These are phyloP conservation scores for Acleris holmiana DNA, from an alignment of 2,888 invertebrate species.

Conservation along the genomic window DNA sequence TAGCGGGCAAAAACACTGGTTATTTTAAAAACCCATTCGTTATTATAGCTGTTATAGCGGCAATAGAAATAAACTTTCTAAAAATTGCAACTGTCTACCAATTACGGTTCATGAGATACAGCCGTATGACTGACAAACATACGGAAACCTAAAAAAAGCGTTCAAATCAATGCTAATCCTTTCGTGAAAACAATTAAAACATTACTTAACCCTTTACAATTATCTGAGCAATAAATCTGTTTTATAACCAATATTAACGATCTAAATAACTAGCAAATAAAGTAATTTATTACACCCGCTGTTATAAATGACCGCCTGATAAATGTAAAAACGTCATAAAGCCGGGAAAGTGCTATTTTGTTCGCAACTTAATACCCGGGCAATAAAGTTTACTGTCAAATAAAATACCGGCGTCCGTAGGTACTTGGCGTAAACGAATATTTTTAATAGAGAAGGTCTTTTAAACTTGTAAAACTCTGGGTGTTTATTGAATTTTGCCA, in stretches of 20 bases:
- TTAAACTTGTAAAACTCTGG: background rate
- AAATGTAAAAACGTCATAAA: conserved; percentile 23
- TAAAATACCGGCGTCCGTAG: conserved; percentile 1
- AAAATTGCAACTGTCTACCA: no score
- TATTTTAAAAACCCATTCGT: no score
- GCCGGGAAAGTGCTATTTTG: conserved; percentile 16
- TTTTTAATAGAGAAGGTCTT: background rate
- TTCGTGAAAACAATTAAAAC: background rate
- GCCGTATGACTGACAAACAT: no score
- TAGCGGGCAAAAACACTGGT: no score
- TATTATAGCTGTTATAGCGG: no score
- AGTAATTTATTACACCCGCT: conserved; percentile 23
- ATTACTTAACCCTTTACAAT: background rate
- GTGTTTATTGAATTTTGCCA: no score
- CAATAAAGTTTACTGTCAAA: conserved; percentile 27
- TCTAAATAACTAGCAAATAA: conserved; percentile 25
- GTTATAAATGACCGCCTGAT: conserved; percentile 22
- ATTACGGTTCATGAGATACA: no score
- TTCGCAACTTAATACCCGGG: conserved; percentile 7
- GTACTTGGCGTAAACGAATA: background rate
- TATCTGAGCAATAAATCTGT: conserved; percentile 10
- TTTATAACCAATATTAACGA: conserved; percentile 17
- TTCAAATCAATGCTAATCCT: no score
- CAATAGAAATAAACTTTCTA: no score
- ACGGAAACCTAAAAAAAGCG: no score